Evolutionary conservation across 2,888 invertebrate genomes (phyloP), one percentile per base, ranked within the genome.

Genomic region (Lasioglossum oenotherae): DNA sequence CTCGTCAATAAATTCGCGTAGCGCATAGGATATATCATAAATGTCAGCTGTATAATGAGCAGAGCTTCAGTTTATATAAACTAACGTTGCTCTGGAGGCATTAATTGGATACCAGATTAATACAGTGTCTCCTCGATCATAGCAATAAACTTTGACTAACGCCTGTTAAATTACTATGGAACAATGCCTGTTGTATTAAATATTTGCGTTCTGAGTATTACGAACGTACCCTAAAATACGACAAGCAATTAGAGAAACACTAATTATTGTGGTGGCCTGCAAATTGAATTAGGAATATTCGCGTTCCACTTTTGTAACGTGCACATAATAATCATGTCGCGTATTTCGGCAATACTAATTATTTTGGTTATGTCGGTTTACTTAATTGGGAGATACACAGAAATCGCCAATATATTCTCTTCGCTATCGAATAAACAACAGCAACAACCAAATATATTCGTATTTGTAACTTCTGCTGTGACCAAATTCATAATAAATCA

Each of bases 101-200:
- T 38, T 69, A 69, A 69, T 38, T 67, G 67, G 67, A 67, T 41
- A n/a, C 38, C 4, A n/a, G 38, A 69, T 69, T 69, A 23, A 69
- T 69, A 69, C 10, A 12, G 10, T 23, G 10, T 38, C 38, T 10
- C 38, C 12, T 38, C 23, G 23, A 69, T 69, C 35, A 69, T 23
- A 23, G 69, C 38, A 38, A 69, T 69, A 69, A 69, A 38, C 69
- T 38, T 69, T 69, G 69, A 38, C 10, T 38, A 23, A 69, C 38
- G 38, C 23, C 41, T 69, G 38, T 69, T 69, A 69, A 38, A 69
- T 69, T 23, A 69, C 4, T 12, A 38, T 23, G 23, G 38, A 38
- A 69, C 23, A 38, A 8, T 35, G 31, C 31, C 31, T 31, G 67
- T 67, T 69, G 3, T 38, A 38, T 69, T 38, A 38, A 69, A 69